These are phyloP conservation scores for Cenopis cana DNA, from an alignment of 2,888 invertebrate genomes.

Conservation along the genomic window DNA sequence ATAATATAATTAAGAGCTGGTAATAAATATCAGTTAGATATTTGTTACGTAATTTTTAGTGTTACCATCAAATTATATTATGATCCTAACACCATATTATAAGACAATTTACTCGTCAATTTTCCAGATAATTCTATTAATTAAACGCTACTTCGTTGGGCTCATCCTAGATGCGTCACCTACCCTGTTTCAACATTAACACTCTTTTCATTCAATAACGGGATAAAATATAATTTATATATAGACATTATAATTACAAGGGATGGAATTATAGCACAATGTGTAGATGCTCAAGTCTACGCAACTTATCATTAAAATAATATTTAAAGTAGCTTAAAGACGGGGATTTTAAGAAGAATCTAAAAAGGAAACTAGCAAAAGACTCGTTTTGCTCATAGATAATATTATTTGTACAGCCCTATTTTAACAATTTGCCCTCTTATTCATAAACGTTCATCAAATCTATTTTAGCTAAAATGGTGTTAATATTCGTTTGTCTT, in stretches of 20 bases:
- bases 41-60: no score
- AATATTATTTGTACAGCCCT: constrained; percentile 44
- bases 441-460: no score
- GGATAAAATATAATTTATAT: constrained; percentile 51
- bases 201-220: constrained; percentile 59
- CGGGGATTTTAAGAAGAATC: constrained; percentile 24
- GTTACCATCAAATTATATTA: background rate
- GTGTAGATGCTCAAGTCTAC: constrained; percentile 49
- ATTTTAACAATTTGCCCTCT: constrained; percentile 40
- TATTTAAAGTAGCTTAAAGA: constrained; percentile 20
- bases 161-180: constrained; percentile 70
- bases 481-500: no score
- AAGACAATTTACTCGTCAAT: constrained; percentile 13
- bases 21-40: constrained; percentile 31
- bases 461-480: no score
- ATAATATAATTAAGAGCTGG: constrained; percentile 13
- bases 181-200: constrained; percentile 73
- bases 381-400: constrained; percentile 25
- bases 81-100: constrained; percentile 8
- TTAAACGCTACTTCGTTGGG: constrained; percentile 70
- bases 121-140: constrained; percentile 49
- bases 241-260: constrained; percentile 54
- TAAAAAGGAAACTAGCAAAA: constrained; percentile 28
- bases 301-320: constrained; percentile 35
- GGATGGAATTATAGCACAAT: constrained; percentile 69